phyloP scores from a whole-genome alignment of 1,140 invertebrate species.

The Procambarus virginalis region DNA sequence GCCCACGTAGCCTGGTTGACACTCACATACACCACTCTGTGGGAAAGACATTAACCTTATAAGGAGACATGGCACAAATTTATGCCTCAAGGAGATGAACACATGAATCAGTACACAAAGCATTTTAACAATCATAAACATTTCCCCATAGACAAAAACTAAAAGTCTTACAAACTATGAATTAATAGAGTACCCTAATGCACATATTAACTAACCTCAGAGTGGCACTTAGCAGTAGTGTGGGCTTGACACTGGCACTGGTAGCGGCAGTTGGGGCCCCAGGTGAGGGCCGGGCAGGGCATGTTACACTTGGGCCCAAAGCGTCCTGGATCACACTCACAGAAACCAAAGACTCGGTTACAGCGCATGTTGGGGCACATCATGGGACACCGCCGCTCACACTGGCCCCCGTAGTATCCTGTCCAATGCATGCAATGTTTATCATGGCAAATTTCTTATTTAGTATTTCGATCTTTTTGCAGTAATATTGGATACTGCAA shows the following conservation, averaged over 20 bases:
- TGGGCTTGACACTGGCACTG: conserved; percentile 53
- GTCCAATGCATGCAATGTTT: background rate
- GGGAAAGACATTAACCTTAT: background rate
- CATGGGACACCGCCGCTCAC: conserved; percentile 72
- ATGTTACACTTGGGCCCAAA: conserved; percentile 89
- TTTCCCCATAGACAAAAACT: background rate
- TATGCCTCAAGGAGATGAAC: too few relatives aligned
- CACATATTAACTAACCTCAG: conserved; percentile 47
- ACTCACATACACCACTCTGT: conserved; percentile 85
- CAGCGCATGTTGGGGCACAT: conserved; percentile 65
- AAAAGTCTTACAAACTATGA: background rate
- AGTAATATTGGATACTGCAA: too few relatives aligned
- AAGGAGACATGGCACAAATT: background rate
- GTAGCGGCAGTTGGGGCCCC: conserved; percentile 67
- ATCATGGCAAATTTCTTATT: background rate
- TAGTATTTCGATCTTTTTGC: too few relatives aligned
- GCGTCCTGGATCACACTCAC: conserved; percentile 79
- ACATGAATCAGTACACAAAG: too few relatives aligned
- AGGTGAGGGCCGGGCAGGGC: conserved; percentile 78
- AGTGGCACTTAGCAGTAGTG: conserved; percentile 61
- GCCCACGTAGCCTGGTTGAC: conserved; percentile 90
- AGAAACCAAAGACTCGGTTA: conserved; percentile 70
- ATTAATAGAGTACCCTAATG: background rate
- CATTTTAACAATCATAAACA: too few relatives aligned
- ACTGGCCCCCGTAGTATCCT: conserved; percentile 68